Evolutionary conservation across 2,113 vertebrate genomes (phyloP), one percentile per base, ranked within the genome.

Genomic region (Apodemus sylvaticus): DNA sequence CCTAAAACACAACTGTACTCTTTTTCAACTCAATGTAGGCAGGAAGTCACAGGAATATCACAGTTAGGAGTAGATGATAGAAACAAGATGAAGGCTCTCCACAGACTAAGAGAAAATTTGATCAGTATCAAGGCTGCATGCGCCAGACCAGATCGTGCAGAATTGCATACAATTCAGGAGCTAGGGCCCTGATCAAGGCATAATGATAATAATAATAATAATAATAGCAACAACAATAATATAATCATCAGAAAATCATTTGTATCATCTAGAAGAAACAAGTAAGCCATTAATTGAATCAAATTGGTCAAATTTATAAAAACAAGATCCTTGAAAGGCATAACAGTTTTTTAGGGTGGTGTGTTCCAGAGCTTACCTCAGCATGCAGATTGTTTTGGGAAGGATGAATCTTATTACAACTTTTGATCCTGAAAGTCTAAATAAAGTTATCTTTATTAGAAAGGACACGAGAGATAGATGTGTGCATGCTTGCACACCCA

Each of bases 231-330:
- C 86, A 20, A 24, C 71, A 85, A 93, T 64, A 13, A 45, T 45
- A 48, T 48, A 4, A 48, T 91, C 92, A 91, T 2, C 51, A 19
- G 45, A 83, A 89, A 93, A 17, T 22, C 1, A 74, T 71, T 88
- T 42, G 11, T 62, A 68, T 62, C 48, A n/a, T 86, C 36, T 79
- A 20, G 19, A 86, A 95, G 51, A 90, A 89, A 96, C 12, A 97
- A 53, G 3, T 55, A 8, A 92, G 26, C 4, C 86, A 76, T 45
- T 53, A 91, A 74, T 3, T 55, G 8, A 95, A 39, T 79, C 94
- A 45, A 42, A 87, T 31, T 53, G 8, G 93, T 79, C 78, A 79
- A 76, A 77, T 48, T 31, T 87, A 93, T 94, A 31, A 86, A 93
- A 92, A 93, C n/a, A n/a, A 76, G 51, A 53, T 36, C 7, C 48